phyloP scores from a whole-genome alignment of 2,888 invertebrate species.

The Malacosoma neustria region DNA sequence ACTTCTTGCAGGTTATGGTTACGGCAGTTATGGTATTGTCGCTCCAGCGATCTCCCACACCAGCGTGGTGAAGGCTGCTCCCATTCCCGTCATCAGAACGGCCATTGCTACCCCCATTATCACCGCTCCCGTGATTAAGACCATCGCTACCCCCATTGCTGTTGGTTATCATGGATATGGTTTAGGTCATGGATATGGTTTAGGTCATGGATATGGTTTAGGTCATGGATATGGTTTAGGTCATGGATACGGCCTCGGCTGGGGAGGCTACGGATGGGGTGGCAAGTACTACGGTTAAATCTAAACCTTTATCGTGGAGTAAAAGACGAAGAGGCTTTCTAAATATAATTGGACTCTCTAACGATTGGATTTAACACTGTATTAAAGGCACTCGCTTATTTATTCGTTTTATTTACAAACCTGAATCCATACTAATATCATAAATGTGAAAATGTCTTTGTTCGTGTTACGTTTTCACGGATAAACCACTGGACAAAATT shows the following conservation, averaged over 20 bases:
- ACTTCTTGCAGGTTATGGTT: conserved; percentile 1
- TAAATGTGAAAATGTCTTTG: too few relatives aligned
- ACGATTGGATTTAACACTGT: not conserved
- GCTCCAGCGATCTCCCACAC: conserved; percentile 49
- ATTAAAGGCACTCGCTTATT: conserved; percentile 11
- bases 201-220: conserved; percentile 14
- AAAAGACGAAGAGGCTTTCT: conserved; percentile 17
- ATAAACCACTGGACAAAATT: too few relatives aligned
- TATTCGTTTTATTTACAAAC: not conserved
- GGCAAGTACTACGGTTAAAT: conserved; percentile 11
- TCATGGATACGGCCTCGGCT: conserved; percentile 15
- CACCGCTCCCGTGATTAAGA: conserved; percentile 30
- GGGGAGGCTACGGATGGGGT: conserved; percentile 15
- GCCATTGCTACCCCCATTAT: conserved; percentile 25
- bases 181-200: conserved; percentile 13
- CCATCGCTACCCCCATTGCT: conserved; percentile 16
- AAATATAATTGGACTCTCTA: not conserved
- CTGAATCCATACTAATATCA: too few relatives aligned
- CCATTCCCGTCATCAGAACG: conserved; percentile 45
- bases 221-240: conserved; percentile 17
- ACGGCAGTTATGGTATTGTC: conserved; percentile 15
- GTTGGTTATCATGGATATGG: conserved; percentile 13
- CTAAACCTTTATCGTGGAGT: not conserved
- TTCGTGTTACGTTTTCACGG: too few relatives aligned
- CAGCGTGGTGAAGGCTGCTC: conserved; percentile 45